Evolutionary conservation across 2,888 invertebrate genomes (phyloP).

Genomic region (Papilio demoleus): DNA sequence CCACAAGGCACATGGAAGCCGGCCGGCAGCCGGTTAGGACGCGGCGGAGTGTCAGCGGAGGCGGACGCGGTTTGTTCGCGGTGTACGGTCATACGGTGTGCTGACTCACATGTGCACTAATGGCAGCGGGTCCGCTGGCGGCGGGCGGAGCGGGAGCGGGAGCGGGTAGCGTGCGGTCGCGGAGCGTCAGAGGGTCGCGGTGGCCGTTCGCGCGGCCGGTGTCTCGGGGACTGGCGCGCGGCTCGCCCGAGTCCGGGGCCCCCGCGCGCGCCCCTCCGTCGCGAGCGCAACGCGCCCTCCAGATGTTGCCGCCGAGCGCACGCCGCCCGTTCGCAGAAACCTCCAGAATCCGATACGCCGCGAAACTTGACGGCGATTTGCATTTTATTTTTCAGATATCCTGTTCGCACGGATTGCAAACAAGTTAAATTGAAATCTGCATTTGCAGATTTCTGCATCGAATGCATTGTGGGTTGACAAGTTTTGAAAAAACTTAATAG

Average conservation of each 20-base stretch:
- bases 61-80: conserved; percentile 44
- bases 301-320: conserved; percentile 57
- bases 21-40: conserved; percentile 67
- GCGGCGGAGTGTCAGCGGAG: conserved; percentile 44
- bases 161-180: conserved; percentile 53
- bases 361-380: conserved; percentile 37
- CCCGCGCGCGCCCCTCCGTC: conserved; percentile 58
- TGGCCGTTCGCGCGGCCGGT: conserved; percentile 82
- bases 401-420: not conserved
- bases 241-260: conserved; percentile 70
- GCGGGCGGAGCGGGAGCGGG: conserved; percentile 44
- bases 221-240: conserved; percentile 81
- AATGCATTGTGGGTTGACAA: not conserved
- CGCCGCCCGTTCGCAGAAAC: conserved; percentile 56
- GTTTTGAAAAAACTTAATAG: no score
- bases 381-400: conserved; percentile 42
- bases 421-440: conserved; percentile 25
- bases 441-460: conserved; percentile 27
- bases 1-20: conserved; percentile 69
- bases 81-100: conserved; percentile 42
- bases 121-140: conserved; percentile 66
- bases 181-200: conserved; percentile 63
- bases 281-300: conserved; percentile 74
- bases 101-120: conserved; percentile 75
- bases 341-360: conserved; percentile 57